Evolutionary conservation across 1,140 invertebrate species (phyloP).

Genomic region (Brachionus plicatilis): DNA sequence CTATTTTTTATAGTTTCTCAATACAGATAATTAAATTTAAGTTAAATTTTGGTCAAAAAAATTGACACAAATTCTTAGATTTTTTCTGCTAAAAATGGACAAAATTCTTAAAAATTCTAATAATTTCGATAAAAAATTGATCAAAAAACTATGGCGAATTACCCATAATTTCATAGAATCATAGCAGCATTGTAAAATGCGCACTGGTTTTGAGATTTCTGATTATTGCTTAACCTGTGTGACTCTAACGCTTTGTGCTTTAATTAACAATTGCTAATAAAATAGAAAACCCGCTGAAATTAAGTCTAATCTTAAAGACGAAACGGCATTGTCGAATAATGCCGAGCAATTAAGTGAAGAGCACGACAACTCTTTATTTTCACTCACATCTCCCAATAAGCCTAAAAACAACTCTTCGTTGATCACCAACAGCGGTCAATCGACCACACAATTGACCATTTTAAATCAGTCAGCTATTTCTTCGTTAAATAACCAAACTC

Average conservation of each 20-base stretch:
- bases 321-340: not conserved
- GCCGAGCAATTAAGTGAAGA: not conserved
- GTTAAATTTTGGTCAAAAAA: too few relatives aligned
- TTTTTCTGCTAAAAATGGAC: too few relatives aligned
- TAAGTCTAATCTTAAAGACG: not conserved
- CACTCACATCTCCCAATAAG: not conserved
- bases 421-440: slow-evolving; percentile 11
- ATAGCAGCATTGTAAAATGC: too few relatives aligned
- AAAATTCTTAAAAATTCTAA: too few relatives aligned
- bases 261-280: not conserved
- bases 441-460: not conserved
- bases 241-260: not conserved
- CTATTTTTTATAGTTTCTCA: too few relatives aligned
- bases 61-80: too few relatives aligned
- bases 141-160: too few relatives aligned
- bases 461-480: not conserved
- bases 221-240: not conserved
- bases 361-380: slow-evolving; percentile 13
- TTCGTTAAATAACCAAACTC: not conserved
- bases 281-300: not conserved
- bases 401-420: slow-evolving; percentile 8
- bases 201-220: not conserved
- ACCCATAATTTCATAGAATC: too few relatives aligned
- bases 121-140: too few relatives aligned
- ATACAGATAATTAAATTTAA: too few relatives aligned